A percentile compares a stretch with the other conserved stretches of the same genome.
phyloP scores from a whole-genome alignment of 2,888 invertebrate genomes.

The Idaea biselata region DNA sequence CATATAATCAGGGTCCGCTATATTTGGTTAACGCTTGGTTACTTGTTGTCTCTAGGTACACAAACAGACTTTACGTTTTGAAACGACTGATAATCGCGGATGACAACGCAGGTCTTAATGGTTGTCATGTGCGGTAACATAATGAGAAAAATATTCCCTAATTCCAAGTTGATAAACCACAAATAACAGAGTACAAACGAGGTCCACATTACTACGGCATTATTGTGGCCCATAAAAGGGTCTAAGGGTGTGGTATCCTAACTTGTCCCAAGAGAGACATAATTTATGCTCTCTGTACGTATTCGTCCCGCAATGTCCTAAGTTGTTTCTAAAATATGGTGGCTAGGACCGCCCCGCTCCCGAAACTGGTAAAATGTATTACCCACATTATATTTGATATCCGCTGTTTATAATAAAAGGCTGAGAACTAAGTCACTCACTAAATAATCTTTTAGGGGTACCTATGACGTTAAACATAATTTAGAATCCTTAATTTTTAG shows the following conservation, averaged over 20 bases:
- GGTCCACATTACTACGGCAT: conserved; percentile 42
- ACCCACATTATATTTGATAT: conserved; percentile 39
- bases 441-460: too few species aligned
- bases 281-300: conserved; percentile 50
- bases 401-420: conserved; percentile 1
- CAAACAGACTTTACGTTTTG: too few species aligned
- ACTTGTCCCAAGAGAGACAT: conserved; percentile 55
- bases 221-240: conserved; percentile 58
- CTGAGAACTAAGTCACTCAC: neutral
- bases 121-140: neutral
- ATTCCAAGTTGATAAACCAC: conserved; percentile 17
- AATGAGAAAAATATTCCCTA: neutral
- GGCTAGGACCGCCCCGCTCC: conserved; percentile 29
- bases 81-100: neutral
- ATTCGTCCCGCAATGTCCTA: conserved; percentile 42
- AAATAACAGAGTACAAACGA: conserved; percentile 30
- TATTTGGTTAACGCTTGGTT: too few species aligned
- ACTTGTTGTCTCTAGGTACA: too few species aligned
- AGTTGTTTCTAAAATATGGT: conserved; percentile 48
- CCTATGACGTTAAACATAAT: too few species aligned
- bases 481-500: too few species aligned
- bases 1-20: too few species aligned
- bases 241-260: conserved; percentile 48
- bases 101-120: neutral
- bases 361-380: conserved; percentile 45